A percentile compares a stretch with the other conserved stretches of the same genome.
These are phyloP conservation scores for Brienomyrus brachyistius DNA, from an alignment of 2,113 vertebrate genomes.

Conservation along the genomic window DNA sequence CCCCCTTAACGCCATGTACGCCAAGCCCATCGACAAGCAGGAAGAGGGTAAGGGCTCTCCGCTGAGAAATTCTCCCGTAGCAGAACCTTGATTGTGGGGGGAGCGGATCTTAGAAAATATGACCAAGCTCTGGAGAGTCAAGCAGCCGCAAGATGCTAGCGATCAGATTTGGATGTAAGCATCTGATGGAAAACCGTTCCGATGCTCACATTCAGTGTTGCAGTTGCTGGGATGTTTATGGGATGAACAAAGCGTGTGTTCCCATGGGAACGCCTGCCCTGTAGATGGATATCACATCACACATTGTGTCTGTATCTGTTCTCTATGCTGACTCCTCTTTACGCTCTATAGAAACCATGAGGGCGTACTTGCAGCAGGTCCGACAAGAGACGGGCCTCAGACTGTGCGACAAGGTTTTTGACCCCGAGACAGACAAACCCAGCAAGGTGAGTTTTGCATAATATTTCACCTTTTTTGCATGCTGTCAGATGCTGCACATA, in stretches of 20 bases:
- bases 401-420: slow-evolving; percentile 94
- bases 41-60: slow-evolving; percentile 58
- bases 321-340: neutral
- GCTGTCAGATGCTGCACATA: neutral
- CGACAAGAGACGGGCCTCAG: slow-evolving; percentile 91
- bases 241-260: neutral
- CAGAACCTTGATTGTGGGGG: neutral
- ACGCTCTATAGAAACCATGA: slow-evolving; percentile 79
- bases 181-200: neutral
- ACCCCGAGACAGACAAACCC: slow-evolving; percentile 93
- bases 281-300: neutral
- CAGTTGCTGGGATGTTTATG: neutral
- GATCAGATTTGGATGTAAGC: neutral
- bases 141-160: neutral
- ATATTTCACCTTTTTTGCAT: neutral
- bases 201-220: neutral
- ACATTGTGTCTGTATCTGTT: neutral
- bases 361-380: slow-evolving; percentile 91
- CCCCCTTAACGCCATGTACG: slow-evolving; percentile 91
- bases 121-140: neutral
- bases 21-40: slow-evolving; percentile 61
- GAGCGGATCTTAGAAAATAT: neutral
- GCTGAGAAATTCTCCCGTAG: neutral
- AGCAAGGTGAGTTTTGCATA: slow-evolving; percentile 76
- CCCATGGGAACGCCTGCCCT: neutral